phyloP scores from a whole-genome alignment of 2,888 invertebrate genomes.

The Synergus itoensis region DNA sequence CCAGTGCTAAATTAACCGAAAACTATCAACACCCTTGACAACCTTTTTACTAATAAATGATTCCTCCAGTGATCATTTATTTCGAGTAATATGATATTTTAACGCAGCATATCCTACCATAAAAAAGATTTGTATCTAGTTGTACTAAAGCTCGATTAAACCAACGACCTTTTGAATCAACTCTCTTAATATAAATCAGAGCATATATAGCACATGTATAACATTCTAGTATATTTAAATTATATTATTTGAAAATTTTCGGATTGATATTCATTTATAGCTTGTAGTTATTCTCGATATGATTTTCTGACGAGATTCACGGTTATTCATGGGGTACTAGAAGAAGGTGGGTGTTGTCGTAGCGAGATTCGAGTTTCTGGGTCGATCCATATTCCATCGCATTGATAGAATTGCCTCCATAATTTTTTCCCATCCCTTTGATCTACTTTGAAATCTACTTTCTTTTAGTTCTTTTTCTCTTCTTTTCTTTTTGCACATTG shows the following conservation, averaged over 20 bases:
- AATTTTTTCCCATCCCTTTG: constrained; percentile 51
- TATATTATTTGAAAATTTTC: too few relatives aligned
- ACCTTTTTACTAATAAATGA: constrained; percentile 53
- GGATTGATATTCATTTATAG: too few relatives aligned
- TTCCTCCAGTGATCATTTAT: constrained; percentile 42
- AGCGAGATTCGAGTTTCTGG: constrained; percentile 23
- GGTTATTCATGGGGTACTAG: neutral
- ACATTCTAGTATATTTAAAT: too few relatives aligned
- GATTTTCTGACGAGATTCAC: constrained; percentile 26
- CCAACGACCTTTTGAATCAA: too few relatives aligned
- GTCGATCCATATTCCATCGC: constrained; percentile 46
- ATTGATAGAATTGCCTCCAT: constrained; percentile 51
- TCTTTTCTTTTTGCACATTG: constrained; percentile 41
- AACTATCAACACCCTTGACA: constrained; percentile 67
- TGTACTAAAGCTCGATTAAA: too few relatives aligned
- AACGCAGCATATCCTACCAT: constrained; percentile 43
- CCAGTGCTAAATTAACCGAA: constrained; percentile 69
- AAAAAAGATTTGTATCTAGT: too few relatives aligned
- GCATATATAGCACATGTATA: too few relatives aligned
- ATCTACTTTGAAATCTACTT: constrained; percentile 46
- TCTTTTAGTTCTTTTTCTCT: constrained; percentile 38
- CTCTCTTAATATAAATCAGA: too few relatives aligned
- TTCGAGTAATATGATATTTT: constrained; percentile 45
- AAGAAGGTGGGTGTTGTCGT: constrained; percentile 21
- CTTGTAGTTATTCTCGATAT: neutral